A percentile compares a stretch with the other conserved stretches of the same genome.
These are phyloP conservation scores for Caenorhabditis sp. DNA, from an alignment of 2,888 invertebrate genomes.

Conservation along the genomic window DNA sequence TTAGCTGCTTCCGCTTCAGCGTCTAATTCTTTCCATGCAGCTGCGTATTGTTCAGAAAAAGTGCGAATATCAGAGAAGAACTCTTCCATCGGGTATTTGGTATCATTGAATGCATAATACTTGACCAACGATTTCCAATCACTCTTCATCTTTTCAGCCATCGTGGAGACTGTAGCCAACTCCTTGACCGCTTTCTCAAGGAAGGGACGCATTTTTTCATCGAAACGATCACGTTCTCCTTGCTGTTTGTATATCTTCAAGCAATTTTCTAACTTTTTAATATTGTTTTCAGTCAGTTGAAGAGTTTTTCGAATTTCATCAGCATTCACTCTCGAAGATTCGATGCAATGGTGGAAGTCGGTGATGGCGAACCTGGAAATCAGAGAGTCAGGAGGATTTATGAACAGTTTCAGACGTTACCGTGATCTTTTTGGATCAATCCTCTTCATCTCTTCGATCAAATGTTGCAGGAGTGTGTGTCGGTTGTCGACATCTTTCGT, in stretches of 20 bases:
- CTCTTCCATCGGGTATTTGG: conserved; percentile 95
- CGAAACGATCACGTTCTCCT: conserved; percentile 90
- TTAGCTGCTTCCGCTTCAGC: conserved; percentile 66
- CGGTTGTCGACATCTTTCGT: conserved; percentile 94
- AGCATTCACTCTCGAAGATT: conserved; percentile 88
- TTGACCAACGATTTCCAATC: conserved; percentile 91
- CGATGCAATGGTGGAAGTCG: conserved; percentile 93
- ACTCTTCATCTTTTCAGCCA: conserved; percentile 94
- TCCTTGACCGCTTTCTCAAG: conserved; percentile 90
- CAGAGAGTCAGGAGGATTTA: neutral
- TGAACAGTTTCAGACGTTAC: conserved; percentile 7
- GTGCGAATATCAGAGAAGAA: conserved; percentile 96
- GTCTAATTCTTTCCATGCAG: conserved; percentile 72
- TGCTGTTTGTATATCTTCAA: conserved; percentile 90
- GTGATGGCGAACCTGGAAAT: conserved; percentile 66
- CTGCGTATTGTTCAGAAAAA: conserved; percentile 92
- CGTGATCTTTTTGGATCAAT: conserved; percentile 51
- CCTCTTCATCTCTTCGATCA: conserved; percentile 85
- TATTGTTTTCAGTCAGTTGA: conserved; percentile 63
- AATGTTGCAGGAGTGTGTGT: conserved; percentile 90
- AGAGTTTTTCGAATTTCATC: conserved; percentile 84
- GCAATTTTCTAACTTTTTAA: conserved; percentile 89
- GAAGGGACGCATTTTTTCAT: conserved; percentile 92
- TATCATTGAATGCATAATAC: conserved; percentile 93
- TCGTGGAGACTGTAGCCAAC: conserved; percentile 91